Conservation (phyloP, 1,140 invertebrate species). For the Sycophila sp. region DNA sequence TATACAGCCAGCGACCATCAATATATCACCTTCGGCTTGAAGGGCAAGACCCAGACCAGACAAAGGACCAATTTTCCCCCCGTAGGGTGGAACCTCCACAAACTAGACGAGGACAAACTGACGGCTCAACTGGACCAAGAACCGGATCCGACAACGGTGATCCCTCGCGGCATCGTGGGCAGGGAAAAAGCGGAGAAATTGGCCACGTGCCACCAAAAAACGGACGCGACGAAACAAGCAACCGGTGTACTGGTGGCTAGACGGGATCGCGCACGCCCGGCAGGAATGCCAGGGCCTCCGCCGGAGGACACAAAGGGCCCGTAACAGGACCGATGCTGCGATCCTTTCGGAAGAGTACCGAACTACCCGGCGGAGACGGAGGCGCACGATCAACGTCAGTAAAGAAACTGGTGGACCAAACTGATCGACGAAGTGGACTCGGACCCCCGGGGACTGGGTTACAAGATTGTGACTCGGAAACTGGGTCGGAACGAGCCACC, state of each 20-base stretch:
- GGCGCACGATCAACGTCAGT: not conserved
- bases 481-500: not conserved
- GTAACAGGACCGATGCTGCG: not conserved
- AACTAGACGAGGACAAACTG: not conserved
- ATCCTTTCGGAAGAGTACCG: not conserved
- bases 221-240: not conserved
- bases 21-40: not conserved
- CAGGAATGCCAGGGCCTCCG: not conserved
- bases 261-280: no score
- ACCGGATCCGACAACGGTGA: no score
- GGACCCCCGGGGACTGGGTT: slow-evolving; percentile 46
- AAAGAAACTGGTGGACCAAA: slow-evolving; percentile 38
- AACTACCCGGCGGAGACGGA: no score
- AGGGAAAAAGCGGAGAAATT: no score
- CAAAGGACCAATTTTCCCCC: no score
- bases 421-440: slow-evolving; percentile 40
- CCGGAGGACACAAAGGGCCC: not conserved
- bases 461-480: slow-evolving; percentile 45
- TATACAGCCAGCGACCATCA: not conserved
- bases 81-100: not conserved
- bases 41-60: no score
- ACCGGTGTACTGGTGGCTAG: no score
- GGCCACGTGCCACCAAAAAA: no score
- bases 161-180: no score
- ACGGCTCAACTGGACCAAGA: not conserved